Evolutionary conservation across 53 echinoderm and acorn worm genomes (phyloP), one percentile per base, ranked within the genome.

Genomic region (Echinarachnius parma): DNA sequence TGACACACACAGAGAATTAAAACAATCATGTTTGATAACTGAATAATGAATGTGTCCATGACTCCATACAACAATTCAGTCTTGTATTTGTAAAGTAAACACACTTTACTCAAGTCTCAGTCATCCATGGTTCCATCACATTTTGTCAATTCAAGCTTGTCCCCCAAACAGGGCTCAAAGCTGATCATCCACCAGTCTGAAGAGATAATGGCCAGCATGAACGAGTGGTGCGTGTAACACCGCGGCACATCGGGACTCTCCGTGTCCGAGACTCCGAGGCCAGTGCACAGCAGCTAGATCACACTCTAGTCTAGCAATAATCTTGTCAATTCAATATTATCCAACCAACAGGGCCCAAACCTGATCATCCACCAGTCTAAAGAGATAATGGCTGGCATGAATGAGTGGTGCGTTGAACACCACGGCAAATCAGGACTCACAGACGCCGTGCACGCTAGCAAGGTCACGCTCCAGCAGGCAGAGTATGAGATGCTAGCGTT

Each of bases 261-360:
- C n/a, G n/a, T n/a, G n/a, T n/a, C n/a, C n/a, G n/a, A n/a, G n/a
- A n/a, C n/a, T n/a, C n/a, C n/a, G n/a, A n/a, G n/a, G n/a, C n/a
- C n/a, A n/a, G n/a, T n/a, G n/a, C n/a, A n/a, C n/a, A n/a, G n/a
- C n/a, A n/a, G n/a, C n/a, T n/a, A n/a, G n/a, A n/a, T n/a, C n/a
- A n/a, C n/a, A n/a, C n/a, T n/a, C n/a, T n/a, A n/a, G n/a, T n/a
- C n/a, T n/a, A n/a, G n/a, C n/a, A n/a, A n/a, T n/a, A n/a, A n/a
- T n/a, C n/a, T n/a, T n/a, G n/a, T n/a, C n/a, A n/a, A n/a, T n/a
- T n/a, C n/a, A n/a, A n/a, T n/a, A n/a, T n/a, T n/a, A n/a, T n/a
- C n/a, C n/a, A n/a, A n/a, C n/a, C n/a, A n/a, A n/a, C 59, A 96
- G 96, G 96, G 91, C n/a, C 96, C 91, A 30, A 96, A 91, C 35